Conservation (phyloP, 2,888 invertebrate genomes). For the Cynaeus angustus region DNA sequence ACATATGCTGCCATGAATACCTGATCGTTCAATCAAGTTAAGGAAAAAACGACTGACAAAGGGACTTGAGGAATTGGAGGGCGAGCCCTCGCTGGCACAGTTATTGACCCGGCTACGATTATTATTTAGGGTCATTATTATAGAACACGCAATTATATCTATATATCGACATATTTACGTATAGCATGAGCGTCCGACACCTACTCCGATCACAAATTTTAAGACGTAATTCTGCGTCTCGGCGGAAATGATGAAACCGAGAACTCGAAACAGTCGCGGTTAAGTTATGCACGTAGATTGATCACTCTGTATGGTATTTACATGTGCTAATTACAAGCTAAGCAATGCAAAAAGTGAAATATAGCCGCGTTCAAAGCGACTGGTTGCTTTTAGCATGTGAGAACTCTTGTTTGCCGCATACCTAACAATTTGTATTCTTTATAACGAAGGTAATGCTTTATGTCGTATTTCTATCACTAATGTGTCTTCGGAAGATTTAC, state of each 20-base stretch:
- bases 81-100: too few relatives aligned
- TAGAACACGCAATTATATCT: too few relatives aligned
- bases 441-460: constrained; percentile 37
- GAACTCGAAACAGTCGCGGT: constrained; percentile 39
- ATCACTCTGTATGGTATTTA: constrained; percentile 63
- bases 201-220: too few relatives aligned
- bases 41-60: too few relatives aligned
- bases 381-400: constrained; percentile 53
- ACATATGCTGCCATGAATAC: constrained; percentile 10
- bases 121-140: too few relatives aligned
- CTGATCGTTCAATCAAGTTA: constrained; percentile 15
- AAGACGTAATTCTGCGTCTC: too few relatives aligned
- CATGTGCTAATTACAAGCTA: constrained; percentile 63
- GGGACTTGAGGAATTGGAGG: neutral
- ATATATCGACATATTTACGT: too few relatives aligned
- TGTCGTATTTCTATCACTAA: constrained; percentile 49
- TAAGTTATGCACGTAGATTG: constrained; percentile 61
- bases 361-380: constrained; percentile 45
- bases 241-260: constrained; percentile 38
- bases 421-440: constrained; percentile 55
- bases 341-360: constrained; percentile 51
- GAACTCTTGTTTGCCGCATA: constrained; percentile 56
- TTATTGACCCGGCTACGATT: too few relatives aligned
- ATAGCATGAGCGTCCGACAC: too few relatives aligned
- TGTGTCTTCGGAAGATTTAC: constrained; percentile 34